Conservation (phyloP, 2,888 invertebrate species). For the Lochmaea capreae region DNA sequence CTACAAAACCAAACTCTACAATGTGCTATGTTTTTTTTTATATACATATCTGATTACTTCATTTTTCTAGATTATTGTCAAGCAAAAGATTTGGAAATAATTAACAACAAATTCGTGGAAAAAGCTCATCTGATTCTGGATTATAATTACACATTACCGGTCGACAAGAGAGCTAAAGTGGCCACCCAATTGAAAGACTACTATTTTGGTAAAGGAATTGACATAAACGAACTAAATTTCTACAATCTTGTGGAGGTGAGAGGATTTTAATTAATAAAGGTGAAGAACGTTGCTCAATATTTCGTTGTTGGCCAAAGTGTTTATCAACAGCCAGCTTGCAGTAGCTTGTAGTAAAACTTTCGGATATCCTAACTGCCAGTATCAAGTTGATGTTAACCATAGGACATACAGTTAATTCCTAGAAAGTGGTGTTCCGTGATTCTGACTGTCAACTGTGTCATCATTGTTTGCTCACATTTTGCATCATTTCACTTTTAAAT, state of each 20-base stretch:
- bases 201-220: slow-evolving; percentile 52
- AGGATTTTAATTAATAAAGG: not conserved
- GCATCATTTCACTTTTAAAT: too few relatives aligned
- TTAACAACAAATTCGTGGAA: slow-evolving; percentile 54
- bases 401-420: too few relatives aligned
- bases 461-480: too few relatives aligned
- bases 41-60: not conserved
- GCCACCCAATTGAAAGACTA: slow-evolving; percentile 51
- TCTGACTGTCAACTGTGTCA: too few relatives aligned
- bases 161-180: slow-evolving; percentile 43
- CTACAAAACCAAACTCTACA: too few relatives aligned
- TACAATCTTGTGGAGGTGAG: slow-evolving; percentile 53
- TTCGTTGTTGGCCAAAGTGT: too few relatives aligned
- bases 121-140: slow-evolving; percentile 54
- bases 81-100: slow-evolving; percentile 55
- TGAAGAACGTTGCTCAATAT: too few relatives aligned
- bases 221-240: slow-evolving; percentile 47
- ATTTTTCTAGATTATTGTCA: slow-evolving; percentile 21
- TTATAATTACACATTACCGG: slow-evolving; percentile 53
- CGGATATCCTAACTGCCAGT: too few relatives aligned
- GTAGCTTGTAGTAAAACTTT: too few relatives aligned
- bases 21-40: not conserved
- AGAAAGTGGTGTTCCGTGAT: too few relatives aligned
- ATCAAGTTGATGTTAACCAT: too few relatives aligned
- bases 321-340: too few relatives aligned